Percentiles rank a stretch among this genome's conserved stretches.
Evolutionary conservation across 2,797 vertebrate species (phyloP).

Genomic region (Chiroxiphia lanceolata): DNA sequence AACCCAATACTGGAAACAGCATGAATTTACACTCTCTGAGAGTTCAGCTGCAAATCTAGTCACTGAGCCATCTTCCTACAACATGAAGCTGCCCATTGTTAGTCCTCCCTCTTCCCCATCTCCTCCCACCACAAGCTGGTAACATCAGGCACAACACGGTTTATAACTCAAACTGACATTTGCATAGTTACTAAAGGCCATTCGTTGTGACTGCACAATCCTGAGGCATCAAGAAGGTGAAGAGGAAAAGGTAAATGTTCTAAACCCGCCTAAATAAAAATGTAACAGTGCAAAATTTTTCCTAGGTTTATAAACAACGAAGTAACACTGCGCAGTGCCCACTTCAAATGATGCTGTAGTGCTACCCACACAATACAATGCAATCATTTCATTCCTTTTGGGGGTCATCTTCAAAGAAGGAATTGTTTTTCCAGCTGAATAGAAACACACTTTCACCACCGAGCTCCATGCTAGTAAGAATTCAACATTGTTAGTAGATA

Average conservation of each 20-base stretch:
- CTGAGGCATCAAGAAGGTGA: neutral
- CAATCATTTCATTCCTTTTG: neutral
- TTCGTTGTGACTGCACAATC: neutral
- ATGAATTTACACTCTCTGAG: neutral
- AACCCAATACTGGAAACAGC: neutral
- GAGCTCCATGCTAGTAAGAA: neutral
- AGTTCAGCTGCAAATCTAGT: neutral
- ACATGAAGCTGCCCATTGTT: accelerated
- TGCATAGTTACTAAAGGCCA: neutral
- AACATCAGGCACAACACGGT: neutral
- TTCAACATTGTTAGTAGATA: neutral
- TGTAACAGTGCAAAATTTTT: neutral
- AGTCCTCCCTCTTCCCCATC: neutral
- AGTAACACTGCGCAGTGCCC: neutral
- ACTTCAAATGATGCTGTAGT: slow-evolving; percentile 20
- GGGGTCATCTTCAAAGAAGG: neutral
- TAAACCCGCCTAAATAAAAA: neutral
- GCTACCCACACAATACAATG: neutral
- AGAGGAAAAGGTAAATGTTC: neutral
- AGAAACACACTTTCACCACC: neutral
- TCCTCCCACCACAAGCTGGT: neutral
- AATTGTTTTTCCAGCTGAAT: slow-evolving; percentile 12
- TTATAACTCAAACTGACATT: neutral
- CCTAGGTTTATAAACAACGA: neutral
- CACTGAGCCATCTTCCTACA: neutral